Base-by-base conservation (phyloP, 64 coral and sea anemone genomes). In the Stylophora pistillata region DNA sequence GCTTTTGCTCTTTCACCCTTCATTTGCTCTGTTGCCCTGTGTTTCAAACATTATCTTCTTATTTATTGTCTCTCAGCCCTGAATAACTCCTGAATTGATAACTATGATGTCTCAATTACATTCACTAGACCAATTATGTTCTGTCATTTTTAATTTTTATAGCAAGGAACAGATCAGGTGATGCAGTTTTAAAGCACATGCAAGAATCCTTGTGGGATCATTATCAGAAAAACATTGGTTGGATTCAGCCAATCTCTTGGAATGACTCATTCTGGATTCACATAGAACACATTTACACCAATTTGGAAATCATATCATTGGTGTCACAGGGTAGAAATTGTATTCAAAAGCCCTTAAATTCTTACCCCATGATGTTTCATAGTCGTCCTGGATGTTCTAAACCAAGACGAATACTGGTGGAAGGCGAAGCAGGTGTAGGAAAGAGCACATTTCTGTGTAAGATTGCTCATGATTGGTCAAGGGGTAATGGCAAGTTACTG, bases 271-370 rank as follows among this genome's bases (percentile, higher is more conserved):
- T 92, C 65, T 77, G 73, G 4, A 87, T 95, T 78, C 94, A 91
- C 94, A 95, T 91, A 78, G 82, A 95, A 66, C 89, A 95, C 29
- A 95, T 95, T 88, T 95, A 74, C 72, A 95, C 94, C 28, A 95
- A 95, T 72, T 90, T 95, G 80, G 85, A 95, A 63, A 82, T 95
- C 23, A 71, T 91, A 20, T 91, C 84, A 71, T 77, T 88, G 16
- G 64, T 47, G 30, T 56, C 68, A 21, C 85, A 91, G 59, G 85
- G 78, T 60, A 79, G 28, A 25, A 73, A 64, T 29, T 56, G 25
- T 14, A 53, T 29, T 6, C 92, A 87, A 16, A 86, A 91, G 52
- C 90, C 94, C 10, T 17, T 96, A 16, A 30, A 26, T 16, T 73
- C 52, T 3, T 89, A 96, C 59, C 30, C 71, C 16, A 91, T 89